Evolutionary conservation across 2,888 invertebrate genomes (phyloP).

Genomic region (Phytoseiulus persimilis): DNA sequence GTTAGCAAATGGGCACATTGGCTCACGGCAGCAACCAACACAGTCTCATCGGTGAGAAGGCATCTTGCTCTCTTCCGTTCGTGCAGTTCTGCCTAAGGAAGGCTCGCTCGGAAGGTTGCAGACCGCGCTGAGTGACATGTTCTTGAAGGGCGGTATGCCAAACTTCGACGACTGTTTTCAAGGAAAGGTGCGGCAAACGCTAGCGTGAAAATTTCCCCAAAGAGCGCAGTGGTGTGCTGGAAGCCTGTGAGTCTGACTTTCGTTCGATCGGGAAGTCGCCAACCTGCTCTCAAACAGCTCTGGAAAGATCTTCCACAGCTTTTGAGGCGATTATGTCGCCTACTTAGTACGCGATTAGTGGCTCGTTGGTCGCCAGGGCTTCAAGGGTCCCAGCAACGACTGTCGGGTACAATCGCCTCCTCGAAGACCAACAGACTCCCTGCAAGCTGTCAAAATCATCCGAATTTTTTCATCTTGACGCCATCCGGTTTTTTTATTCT

Average conservation of each 20-base stretch:
- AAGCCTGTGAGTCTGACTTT: background rate
- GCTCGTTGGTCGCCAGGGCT: background rate
- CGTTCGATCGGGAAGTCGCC: background rate
- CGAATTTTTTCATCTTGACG: background rate
- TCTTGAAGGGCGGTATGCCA: background rate
- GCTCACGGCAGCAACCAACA: background rate
- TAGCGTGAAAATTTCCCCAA: background rate
- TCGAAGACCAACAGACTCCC: background rate
- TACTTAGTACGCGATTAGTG: slow-evolving; percentile 5
- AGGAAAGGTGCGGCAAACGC: background rate
- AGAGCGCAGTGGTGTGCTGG: too few relatives aligned
- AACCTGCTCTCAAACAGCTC: background rate
- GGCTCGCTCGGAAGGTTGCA: background rate
- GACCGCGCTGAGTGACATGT: background rate
- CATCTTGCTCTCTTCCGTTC: background rate
- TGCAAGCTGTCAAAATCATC: background rate
- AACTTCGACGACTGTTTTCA: background rate
- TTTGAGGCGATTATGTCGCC: background rate
- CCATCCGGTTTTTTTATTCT: background rate
- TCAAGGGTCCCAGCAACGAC: background rate
- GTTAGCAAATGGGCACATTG: background rate
- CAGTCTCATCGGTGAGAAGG: background rate
- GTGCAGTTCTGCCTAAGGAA: background rate
- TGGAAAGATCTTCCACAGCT: background rate
- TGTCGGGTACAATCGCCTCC: background rate